Conservation (phyloP, 2,797 vertebrate species). For the Discoglossus pictus region DNA sequence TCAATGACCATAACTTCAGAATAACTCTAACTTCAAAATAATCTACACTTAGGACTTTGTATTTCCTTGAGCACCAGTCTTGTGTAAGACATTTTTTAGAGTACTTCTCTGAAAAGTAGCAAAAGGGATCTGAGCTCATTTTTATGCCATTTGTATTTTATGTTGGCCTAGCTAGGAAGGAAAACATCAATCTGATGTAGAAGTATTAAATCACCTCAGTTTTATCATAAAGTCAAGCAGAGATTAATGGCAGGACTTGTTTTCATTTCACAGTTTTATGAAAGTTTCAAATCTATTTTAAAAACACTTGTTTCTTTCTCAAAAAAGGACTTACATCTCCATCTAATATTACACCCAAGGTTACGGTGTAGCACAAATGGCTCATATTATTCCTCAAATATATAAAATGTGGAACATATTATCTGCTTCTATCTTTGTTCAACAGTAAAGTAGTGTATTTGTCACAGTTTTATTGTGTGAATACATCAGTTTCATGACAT, state of each 20-base stretch:
- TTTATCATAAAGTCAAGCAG: conserved; percentile 48
- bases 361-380: conserved; percentile 32
- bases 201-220: conserved; percentile 48
- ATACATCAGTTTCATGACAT: conserved; percentile 7
- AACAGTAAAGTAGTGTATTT: conserved; percentile 28
- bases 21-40: conserved; percentile 24
- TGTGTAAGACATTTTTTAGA: conserved; percentile 34
- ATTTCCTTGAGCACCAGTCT: conserved; percentile 35
- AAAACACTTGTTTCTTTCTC: conserved; percentile 36
- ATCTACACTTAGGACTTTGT: conserved; percentile 26
- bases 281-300: conserved; percentile 45
- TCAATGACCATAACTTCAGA: too few species aligned
- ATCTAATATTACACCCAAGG: conserved; percentile 28
- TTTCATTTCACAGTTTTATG: conserved; percentile 46
- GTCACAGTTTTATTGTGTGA: conserved; percentile 6
- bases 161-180: conserved; percentile 51
- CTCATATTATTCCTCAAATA: conserved; percentile 20
- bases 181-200: conserved; percentile 47
- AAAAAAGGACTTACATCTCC: conserved; percentile 9
- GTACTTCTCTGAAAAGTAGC: conserved; percentile 34
- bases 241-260: conserved; percentile 42
- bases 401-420: conserved; percentile 7
- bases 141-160: conserved; percentile 52
- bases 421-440: conserved; percentile 2
- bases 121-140: conserved; percentile 43